Conservation (phyloP, 2,797 vertebrate genomes). For the Sarcophilus harrisii region DNA sequence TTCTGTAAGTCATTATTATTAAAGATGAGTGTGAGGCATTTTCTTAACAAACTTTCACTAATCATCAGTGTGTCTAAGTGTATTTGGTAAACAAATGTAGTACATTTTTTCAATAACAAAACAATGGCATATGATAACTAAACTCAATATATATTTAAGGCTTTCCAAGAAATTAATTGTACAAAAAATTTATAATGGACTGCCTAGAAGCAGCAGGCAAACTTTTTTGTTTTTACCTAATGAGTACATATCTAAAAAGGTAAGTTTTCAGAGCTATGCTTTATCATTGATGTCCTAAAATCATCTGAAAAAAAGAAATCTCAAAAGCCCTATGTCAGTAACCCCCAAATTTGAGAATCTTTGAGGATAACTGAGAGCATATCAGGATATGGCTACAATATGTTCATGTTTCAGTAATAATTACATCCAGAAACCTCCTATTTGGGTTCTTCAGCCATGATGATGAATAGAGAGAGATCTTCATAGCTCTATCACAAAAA, state of each 20-base stretch:
- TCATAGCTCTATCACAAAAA: neutral
- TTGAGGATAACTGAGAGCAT: neutral
- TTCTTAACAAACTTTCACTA: conserved; percentile 29
- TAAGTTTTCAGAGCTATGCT: conserved; percentile 50
- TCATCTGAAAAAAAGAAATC: neutral
- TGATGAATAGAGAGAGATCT: neutral
- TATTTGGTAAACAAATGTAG: conserved; percentile 4
- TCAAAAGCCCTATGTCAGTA: neutral
- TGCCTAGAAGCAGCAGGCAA: conserved; percentile 48
- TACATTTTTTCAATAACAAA: conserved; percentile 47
- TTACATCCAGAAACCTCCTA: neutral
- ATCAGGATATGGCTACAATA: neutral
- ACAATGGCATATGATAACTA: neutral
- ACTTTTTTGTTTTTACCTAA: conserved; percentile 56
- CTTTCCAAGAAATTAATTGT: conserved; percentile 45
- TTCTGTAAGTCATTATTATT: conserved; percentile 57
- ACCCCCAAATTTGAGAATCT: conserved; percentile 6
- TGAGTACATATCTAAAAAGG: neutral
- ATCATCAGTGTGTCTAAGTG: conserved; percentile 49
- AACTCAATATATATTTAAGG: neutral
- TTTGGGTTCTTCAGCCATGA: neutral
- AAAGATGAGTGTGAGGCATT: conserved; percentile 27
- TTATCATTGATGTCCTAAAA: conserved; percentile 20
- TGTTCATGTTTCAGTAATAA: conserved; percentile 3
- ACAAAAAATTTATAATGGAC: conserved; percentile 18